Conservation (phyloP, 2,888 invertebrate species). For the Dioctria rufipes region DNA sequence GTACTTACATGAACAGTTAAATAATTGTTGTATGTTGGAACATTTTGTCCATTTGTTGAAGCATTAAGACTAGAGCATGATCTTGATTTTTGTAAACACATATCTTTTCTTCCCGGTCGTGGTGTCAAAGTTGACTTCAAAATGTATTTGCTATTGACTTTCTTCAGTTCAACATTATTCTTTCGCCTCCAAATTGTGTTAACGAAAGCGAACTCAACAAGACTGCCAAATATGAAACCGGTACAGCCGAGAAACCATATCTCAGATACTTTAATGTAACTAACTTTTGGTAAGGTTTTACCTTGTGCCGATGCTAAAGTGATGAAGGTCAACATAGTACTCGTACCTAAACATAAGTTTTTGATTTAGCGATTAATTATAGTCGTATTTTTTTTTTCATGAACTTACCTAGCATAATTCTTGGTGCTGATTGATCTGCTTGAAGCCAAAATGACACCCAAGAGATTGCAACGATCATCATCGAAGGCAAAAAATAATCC, state of each 20-base stretch:
- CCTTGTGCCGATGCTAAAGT: slow-evolving; percentile 88
- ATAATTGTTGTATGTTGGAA: slow-evolving; percentile 78
- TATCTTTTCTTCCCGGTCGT: slow-evolving; percentile 80
- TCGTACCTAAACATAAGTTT: slow-evolving; percentile 74
- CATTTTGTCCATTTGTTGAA: slow-evolving; percentile 68
- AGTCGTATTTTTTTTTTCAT: not conserved
- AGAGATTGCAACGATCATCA: slow-evolving; percentile 87
- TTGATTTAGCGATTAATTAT: too few species aligned
- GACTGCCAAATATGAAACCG: slow-evolving; percentile 86
- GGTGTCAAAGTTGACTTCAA: slow-evolving; percentile 88
- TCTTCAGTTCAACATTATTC: slow-evolving; percentile 71
- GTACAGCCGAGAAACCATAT: slow-evolving; percentile 91
- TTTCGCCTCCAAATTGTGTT: slow-evolving; percentile 90
- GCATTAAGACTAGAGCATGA: slow-evolving; percentile 82
- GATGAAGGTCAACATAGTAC: slow-evolving; percentile 90
- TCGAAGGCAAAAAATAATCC: slow-evolving; percentile 91
- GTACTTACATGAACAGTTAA: slow-evolving; percentile 81
- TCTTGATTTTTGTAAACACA: slow-evolving; percentile 79
- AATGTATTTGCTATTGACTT: slow-evolving; percentile 83
- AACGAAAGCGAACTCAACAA: slow-evolving; percentile 91
- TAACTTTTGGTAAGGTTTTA: slow-evolving; percentile 89
- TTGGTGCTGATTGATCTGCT: slow-evolving; percentile 87
- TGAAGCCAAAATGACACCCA: slow-evolving; percentile 94
- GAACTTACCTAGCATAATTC: slow-evolving; percentile 81
- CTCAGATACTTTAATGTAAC: slow-evolving; percentile 91